Percentiles rank a stretch among this genome's conserved stretches.
These are phyloP conservation scores for Carassius auratus DNA, from an alignment of 2,113 vertebrate species.

Conservation along the genomic window DNA sequence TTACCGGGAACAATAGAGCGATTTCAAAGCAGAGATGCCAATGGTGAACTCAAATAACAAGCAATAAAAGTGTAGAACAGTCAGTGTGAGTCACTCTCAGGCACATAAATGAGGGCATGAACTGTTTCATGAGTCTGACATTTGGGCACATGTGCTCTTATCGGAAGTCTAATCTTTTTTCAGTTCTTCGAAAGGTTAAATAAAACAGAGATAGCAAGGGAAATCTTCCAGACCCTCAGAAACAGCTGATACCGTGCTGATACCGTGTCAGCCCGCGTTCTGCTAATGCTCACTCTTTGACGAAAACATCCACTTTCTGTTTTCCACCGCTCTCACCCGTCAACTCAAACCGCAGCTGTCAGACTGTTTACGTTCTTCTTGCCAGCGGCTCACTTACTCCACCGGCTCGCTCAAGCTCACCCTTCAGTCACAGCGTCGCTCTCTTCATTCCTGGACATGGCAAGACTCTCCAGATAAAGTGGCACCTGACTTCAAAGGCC, in stretches of 20 bases:
- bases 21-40: neutral
- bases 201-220: neutral
- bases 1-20: neutral
- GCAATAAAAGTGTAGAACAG: neutral
- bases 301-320: slow-evolving; percentile 55
- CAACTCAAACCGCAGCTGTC: slow-evolving; percentile 48
- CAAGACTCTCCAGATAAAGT: slow-evolving; percentile 66
- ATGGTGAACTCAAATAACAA: neutral
- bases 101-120: neutral
- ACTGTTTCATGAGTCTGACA: neutral
- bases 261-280: slow-evolving; percentile 34
- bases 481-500: slow-evolving; percentile 63
- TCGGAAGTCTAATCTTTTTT: neutral
- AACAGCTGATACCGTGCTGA: neutral
- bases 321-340: slow-evolving; percentile 54
- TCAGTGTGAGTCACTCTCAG: neutral
- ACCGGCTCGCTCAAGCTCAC: slow-evolving; percentile 48
- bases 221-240: slow-evolving; percentile 35
- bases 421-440: slow-evolving; percentile 4
- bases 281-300: slow-evolving; percentile 47
- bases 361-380: slow-evolving; percentile 59
- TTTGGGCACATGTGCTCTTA: neutral
- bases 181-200: neutral
- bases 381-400: slow-evolving; percentile 55
- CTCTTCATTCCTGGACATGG: slow-evolving; percentile 46